These are phyloP conservation scores for Graphium colonna DNA, from an alignment of 2,888 invertebrate genomes.

Conservation along the genomic window DNA sequence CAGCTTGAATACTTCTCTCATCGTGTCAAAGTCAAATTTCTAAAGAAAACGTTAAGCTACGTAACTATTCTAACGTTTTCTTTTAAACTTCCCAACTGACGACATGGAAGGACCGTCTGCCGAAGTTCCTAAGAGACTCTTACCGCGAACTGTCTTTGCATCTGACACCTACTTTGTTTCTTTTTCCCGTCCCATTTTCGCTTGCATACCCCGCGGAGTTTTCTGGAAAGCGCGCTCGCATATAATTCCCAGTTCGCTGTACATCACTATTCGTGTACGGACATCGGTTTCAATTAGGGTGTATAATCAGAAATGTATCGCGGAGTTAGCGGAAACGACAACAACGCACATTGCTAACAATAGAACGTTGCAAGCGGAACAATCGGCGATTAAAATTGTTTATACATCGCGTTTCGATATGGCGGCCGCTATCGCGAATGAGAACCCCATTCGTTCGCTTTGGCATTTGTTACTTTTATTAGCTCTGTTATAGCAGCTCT, in stretches of 20 bases:
- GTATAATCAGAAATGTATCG: slow-evolving; percentile 15
- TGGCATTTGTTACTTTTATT: slow-evolving; percentile 30
- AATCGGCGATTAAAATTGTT: slow-evolving; percentile 73
- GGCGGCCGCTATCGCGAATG: slow-evolving; percentile 47
- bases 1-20: background rate
- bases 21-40: slow-evolving; percentile 7
- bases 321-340: slow-evolving; percentile 13
- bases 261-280: slow-evolving; percentile 10
- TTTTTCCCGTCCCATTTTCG: slow-evolving; percentile 49
- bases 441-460: slow-evolving; percentile 29
- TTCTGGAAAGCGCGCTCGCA: slow-evolving; percentile 38
- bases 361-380: slow-evolving; percentile 63
- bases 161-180: slow-evolving; percentile 68
- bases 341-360: slow-evolving; percentile 50
- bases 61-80: slow-evolving; percentile 19
- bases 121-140: slow-evolving; percentile 58
- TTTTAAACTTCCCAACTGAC: slow-evolving; percentile 31
- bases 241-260: slow-evolving; percentile 5
- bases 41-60: slow-evolving; percentile 2
- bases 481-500: background rate
- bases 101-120: slow-evolving; percentile 33
- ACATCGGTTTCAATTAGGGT: slow-evolving; percentile 1
- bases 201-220: slow-evolving; percentile 62
- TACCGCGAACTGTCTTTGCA: slow-evolving; percentile 64
- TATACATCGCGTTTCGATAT: slow-evolving; percentile 62